Conservation (phyloP, 2,113 vertebrate genomes). For the Meles meles region DNA sequence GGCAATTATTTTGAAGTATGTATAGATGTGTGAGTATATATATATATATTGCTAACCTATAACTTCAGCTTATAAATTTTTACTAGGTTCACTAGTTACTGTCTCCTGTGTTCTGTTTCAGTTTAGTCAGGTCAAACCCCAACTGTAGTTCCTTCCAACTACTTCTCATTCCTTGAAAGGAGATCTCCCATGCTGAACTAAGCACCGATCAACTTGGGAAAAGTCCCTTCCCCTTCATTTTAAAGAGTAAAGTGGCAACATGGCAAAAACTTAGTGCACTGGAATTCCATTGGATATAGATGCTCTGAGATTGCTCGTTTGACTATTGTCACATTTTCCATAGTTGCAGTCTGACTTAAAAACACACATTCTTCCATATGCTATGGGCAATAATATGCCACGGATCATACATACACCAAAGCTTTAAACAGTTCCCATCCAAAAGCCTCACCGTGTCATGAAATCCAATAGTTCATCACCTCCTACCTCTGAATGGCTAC, state of each 20-base stretch:
- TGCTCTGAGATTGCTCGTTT: background rate
- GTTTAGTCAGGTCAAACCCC: background rate
- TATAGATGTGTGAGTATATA: background rate
- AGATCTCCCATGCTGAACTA: constrained; percentile 40
- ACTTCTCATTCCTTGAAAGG: constrained; percentile 38
- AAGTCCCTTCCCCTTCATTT: background rate
- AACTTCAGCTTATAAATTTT: constrained; percentile 23
- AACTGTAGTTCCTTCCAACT: background rate
- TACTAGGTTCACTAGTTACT: background rate
- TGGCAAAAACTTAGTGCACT: background rate
- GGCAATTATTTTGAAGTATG: background rate
- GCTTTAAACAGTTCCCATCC: background rate
- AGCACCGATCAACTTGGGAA: constrained; percentile 6
- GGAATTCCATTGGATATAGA: background rate
- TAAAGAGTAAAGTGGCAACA: background rate
- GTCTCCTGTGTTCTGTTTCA: background rate
- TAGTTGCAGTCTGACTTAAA: background rate
- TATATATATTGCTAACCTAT: background rate
- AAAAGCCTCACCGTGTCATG: background rate
- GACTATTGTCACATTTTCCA: background rate
- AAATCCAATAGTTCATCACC: background rate
- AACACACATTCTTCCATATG: background rate
- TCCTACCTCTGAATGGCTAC: background rate
- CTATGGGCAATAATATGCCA: background rate
- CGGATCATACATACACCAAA: background rate